phyloP scores from a whole-genome alignment of 2,888 invertebrate species.

The Copidosoma aretas region DNA sequence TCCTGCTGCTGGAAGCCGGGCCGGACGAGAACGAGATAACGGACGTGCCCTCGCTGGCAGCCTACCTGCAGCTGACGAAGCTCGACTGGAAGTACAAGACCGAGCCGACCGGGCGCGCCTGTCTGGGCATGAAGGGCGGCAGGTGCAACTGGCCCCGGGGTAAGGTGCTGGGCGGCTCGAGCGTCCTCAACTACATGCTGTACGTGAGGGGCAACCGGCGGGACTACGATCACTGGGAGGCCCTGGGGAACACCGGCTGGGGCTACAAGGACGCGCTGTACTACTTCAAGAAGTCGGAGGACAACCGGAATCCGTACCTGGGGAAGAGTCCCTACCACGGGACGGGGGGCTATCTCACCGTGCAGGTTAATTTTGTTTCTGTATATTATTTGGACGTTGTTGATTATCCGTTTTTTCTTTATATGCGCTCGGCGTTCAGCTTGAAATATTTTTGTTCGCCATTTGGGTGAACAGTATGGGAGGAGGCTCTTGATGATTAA shows the following conservation, averaged over 20 bases:
- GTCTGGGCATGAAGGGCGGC: conserved; percentile 81
- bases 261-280: conserved; percentile 81
- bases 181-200: conserved; percentile 88
- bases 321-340: conserved; percentile 74
- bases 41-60: conserved; percentile 86
- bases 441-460: too few relatives aligned
- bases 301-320: conserved; percentile 85
- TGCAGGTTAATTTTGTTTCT: conserved; percentile 66
- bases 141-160: conserved; percentile 87
- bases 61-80: conserved; percentile 84
- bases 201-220: conserved; percentile 83
- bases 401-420: too few relatives aligned
- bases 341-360: conserved; percentile 76
- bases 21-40: conserved; percentile 88
- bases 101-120: conserved; percentile 80
- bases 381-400: too few relatives aligned
- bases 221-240: conserved; percentile 91
- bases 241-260: conserved; percentile 88
- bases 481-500: too few relatives aligned
- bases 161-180: conserved; percentile 88
- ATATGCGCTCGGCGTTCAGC: too few relatives aligned
- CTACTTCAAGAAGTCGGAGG: conserved; percentile 90
- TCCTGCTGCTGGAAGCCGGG: conserved; percentile 82
- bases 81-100: conserved; percentile 91
- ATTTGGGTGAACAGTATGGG: too few relatives aligned